phyloP scores from a whole-genome alignment of 2,113 vertebrate species.

The Macrotis lagotis region DNA sequence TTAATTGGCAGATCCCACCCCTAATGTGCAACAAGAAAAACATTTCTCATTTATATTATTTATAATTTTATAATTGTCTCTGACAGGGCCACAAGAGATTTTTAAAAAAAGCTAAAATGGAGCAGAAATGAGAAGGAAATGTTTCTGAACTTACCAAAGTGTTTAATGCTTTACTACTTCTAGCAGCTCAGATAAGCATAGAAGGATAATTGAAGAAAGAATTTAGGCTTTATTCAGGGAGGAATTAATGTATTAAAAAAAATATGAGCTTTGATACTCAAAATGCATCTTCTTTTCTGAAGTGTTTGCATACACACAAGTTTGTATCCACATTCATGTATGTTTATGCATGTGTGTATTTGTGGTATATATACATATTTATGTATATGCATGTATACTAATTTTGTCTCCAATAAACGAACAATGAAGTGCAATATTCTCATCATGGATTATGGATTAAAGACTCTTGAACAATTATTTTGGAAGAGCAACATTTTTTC shows the following conservation, averaged over 20 bases:
- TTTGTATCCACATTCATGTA: not conserved
- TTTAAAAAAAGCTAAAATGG: not conserved
- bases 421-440: conserved; percentile 22
- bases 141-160: conserved; percentile 21
- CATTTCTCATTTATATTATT: conserved; percentile 33
- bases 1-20: conserved; percentile 11
- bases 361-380: too few species aligned
- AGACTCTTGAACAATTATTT: not conserved
- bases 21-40: conserved; percentile 37
- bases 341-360: not conserved
- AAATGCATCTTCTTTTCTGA: conserved; percentile 39
- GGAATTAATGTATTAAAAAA: conserved; percentile 36
- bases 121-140: conserved; percentile 41
- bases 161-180: conserved; percentile 33
- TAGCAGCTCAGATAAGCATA: conserved; percentile 32
- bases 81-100: not conserved
- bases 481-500: not conserved
- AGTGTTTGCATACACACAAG: too few species aligned
- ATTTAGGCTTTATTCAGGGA: not conserved
- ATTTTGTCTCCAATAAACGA: conserved; percentile 11
- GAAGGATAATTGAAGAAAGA: conserved; percentile 49
- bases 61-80: conserved; percentile 12
- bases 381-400: too few species aligned
- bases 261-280: conserved; percentile 47
- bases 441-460: not conserved